Conservation (phyloP, 2,888 invertebrate genomes). For the Keiferia lycopersicella region DNA sequence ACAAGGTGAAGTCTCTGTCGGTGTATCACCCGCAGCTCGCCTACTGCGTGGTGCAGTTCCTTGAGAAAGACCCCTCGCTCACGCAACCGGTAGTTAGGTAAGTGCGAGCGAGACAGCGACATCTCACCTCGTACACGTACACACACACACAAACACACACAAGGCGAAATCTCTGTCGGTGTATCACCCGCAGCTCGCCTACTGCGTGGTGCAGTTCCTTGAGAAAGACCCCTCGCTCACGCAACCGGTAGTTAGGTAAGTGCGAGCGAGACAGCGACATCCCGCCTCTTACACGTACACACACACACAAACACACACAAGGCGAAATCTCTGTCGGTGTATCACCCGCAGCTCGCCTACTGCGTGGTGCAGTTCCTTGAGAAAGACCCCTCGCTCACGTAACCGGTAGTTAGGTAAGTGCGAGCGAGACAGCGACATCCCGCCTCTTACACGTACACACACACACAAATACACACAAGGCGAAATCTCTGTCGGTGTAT, state of each 20-base stretch:
- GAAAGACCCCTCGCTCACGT: conserved; percentile 97
- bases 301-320: no score
- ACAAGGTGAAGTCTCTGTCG: conserved; percentile 97
- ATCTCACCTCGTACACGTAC: no score
- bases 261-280: neutral
- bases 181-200: conserved; percentile 98
- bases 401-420: conserved; percentile 92
- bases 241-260: conserved; percentile 92
- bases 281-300: no score
- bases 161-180: conserved; percentile 97
- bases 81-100: conserved; percentile 95
- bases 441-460: no score
- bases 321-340: conserved; percentile 96
- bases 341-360: conserved; percentile 98
- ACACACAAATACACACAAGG: no score
- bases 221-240: conserved; percentile 98
- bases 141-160: no score
- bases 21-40: conserved; percentile 99
- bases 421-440: neutral
- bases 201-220: conserved; percentile 99
- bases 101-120: conserved; percentile 27
- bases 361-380: conserved; percentile 99
- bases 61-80: conserved; percentile 97
- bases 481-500: conserved; percentile 96
- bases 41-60: conserved; percentile 99